phyloP scores from a whole-genome alignment of 2,888 invertebrate genomes.

The Pyrrhia umbra region DNA sequence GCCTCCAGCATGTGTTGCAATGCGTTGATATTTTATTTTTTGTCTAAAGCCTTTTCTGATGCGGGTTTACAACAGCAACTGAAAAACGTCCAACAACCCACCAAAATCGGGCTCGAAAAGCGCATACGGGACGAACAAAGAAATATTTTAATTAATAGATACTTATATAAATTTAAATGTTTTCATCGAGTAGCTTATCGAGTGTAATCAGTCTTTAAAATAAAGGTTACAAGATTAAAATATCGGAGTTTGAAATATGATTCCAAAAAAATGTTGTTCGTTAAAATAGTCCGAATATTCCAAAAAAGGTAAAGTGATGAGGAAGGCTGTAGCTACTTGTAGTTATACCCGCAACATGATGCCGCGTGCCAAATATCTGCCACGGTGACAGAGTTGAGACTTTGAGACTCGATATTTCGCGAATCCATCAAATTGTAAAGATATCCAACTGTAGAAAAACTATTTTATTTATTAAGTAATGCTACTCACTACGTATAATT shows the following conservation, averaged over 20 bases:
- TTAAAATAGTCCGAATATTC: no score
- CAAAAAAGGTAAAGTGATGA: constrained; percentile 1
- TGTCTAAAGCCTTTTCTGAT: background rate
- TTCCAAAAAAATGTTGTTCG: background rate
- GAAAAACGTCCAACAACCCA: no score
- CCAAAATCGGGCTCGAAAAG: no score
- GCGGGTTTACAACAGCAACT: no score
- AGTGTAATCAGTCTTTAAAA: background rate
- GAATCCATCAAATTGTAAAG: constrained; percentile 2
- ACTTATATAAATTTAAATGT: background rate
- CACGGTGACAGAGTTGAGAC: constrained; percentile 10
- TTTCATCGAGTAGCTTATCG: background rate
- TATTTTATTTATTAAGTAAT: background rate
- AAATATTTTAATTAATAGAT: background rate
- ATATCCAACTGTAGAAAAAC: background rate
- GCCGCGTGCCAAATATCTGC: constrained; percentile 33
- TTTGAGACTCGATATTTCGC: constrained; percentile 3
- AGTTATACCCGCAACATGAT: constrained; percentile 30
- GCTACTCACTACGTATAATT: background rate
- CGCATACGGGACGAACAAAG: no score
- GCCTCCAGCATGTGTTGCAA: background rate
- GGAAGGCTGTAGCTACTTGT: constrained; percentile 1
- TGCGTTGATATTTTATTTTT: background rate
- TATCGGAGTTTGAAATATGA: background rate
- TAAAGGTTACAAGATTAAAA: background rate